Percentiles rank a stretch among this genome's conserved stretches.
Evolutionary conservation across 2,113 vertebrate species (phyloP).

Genomic region (Cebidichthys violaceus): DNA sequence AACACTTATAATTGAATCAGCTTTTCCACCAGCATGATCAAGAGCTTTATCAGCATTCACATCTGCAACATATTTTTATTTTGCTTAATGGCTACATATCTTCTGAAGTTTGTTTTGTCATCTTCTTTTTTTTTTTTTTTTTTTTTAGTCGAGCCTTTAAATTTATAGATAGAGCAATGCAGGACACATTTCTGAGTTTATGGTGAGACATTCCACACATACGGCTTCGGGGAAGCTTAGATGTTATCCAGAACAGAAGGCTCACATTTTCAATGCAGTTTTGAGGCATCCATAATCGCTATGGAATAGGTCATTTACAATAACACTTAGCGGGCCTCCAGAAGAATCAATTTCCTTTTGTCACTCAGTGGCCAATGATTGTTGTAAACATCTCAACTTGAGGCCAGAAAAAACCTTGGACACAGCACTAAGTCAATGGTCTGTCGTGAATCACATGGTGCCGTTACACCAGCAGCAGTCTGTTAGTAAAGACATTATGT

Average conservation of each 20-base stretch:
- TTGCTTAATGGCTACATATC: slow-evolving; percentile 24
- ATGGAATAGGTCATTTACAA: slow-evolving; percentile 77
- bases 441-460: slow-evolving; percentile 75
- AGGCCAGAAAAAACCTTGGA: slow-evolving; percentile 72
- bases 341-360: slow-evolving; percentile 80
- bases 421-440: slow-evolving; percentile 76
- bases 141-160: slow-evolving; percentile 34
- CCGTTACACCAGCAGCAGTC: slow-evolving; percentile 66
- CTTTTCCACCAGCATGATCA: slow-evolving; percentile 42
- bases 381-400: slow-evolving; percentile 80
- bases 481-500: slow-evolving; percentile 72
- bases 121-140: slow-evolving; percentile 37
- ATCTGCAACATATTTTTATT: slow-evolving; percentile 48
- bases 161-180: slow-evolving; percentile 34
- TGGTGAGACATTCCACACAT: slow-evolving; percentile 38
- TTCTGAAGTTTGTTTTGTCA: slow-evolving; percentile 29
- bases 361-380: slow-evolving; percentile 77
- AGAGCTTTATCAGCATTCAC: slow-evolving; percentile 35
- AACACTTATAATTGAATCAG: slow-evolving; percentile 62
- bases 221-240: slow-evolving; percentile 45
- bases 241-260: slow-evolving; percentile 53
- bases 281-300: slow-evolving; percentile 75
- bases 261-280: slow-evolving; percentile 66
- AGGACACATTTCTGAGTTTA: slow-evolving; percentile 46
- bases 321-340: slow-evolving; percentile 73